Conservation (phyloP, 2,888 invertebrate species). For the Pogonocherus hispidulus region DNA sequence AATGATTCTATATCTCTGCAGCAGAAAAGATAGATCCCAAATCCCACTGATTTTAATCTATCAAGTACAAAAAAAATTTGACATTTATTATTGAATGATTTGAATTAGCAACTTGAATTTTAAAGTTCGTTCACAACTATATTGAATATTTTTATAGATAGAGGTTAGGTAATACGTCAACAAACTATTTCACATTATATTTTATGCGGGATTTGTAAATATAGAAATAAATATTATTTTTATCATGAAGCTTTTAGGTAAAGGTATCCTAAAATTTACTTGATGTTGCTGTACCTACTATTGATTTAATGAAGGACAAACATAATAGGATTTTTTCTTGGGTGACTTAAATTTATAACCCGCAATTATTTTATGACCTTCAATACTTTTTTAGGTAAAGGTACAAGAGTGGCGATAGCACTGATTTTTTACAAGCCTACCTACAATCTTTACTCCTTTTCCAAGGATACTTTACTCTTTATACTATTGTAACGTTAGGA, state of each 20-base stretch:
- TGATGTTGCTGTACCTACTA: constrained; percentile 34
- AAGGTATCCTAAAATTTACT: not conserved
- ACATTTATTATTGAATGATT: too few relatives aligned
- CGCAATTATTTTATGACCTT: constrained; percentile 39
- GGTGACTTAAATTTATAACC: constrained; percentile 47
- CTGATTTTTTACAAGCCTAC: constrained; percentile 57
- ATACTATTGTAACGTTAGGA: constrained; percentile 13
- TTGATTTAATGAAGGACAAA: constrained; percentile 44
- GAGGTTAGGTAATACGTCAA: too few relatives aligned
- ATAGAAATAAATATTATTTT: not conserved
- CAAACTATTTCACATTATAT: too few relatives aligned
- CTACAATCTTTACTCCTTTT: constrained; percentile 50
- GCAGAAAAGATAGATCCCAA: too few relatives aligned
- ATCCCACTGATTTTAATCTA: too few relatives aligned
- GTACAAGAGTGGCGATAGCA: constrained; percentile 43
- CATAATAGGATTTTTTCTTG: constrained; percentile 40
- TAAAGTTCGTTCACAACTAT: too few relatives aligned
- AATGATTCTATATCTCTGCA: too few relatives aligned
- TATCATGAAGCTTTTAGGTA: not conserved
- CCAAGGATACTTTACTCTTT: constrained; percentile 55
- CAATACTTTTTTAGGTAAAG: constrained; percentile 43
- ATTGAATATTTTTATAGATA: too few relatives aligned
- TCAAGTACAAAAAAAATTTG: too few relatives aligned
- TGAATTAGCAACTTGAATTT: too few relatives aligned
- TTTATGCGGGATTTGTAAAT: too few relatives aligned